Conservation (phyloP, 1,140 invertebrate species). For the Camponotus pennsylvanicus region DNA sequence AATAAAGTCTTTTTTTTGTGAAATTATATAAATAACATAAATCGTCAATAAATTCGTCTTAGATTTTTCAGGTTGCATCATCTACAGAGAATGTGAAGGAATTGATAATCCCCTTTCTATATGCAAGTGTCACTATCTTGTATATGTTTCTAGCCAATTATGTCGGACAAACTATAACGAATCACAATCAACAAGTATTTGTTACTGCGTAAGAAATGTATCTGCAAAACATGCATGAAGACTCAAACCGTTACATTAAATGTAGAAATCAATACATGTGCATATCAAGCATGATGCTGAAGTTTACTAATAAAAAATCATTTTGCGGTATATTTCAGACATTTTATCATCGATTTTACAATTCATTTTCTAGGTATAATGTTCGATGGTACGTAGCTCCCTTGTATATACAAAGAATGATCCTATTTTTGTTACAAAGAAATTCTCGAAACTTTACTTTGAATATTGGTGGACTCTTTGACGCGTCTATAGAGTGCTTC, state of each 20-base stretch:
- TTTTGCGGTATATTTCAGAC: neutral
- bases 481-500: neutral
- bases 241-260: too few species aligned
- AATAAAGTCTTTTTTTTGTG: too few species aligned
- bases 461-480: neutral
- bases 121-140: neutral
- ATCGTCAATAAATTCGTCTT: neutral
- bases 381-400: conserved; percentile 18
- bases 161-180: neutral
- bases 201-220: conserved; percentile 17
- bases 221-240: neutral
- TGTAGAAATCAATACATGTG: neutral
- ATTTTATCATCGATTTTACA: neutral
- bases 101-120: neutral
- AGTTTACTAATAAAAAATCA: neutral
- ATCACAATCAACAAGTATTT: conserved; percentile 35
- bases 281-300: neutral
- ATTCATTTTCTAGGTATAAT: neutral
- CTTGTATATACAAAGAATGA: conserved; percentile 5
- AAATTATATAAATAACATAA: too few species aligned
- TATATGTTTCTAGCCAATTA: conserved; percentile 14
- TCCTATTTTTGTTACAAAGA: conserved; percentile 30
- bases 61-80: conserved; percentile 4
- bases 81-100: neutral
- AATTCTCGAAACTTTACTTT: neutral